phyloP scores from a whole-genome alignment of 1,140 invertebrate species.

The Pseudomyrmex gracilis region DNA sequence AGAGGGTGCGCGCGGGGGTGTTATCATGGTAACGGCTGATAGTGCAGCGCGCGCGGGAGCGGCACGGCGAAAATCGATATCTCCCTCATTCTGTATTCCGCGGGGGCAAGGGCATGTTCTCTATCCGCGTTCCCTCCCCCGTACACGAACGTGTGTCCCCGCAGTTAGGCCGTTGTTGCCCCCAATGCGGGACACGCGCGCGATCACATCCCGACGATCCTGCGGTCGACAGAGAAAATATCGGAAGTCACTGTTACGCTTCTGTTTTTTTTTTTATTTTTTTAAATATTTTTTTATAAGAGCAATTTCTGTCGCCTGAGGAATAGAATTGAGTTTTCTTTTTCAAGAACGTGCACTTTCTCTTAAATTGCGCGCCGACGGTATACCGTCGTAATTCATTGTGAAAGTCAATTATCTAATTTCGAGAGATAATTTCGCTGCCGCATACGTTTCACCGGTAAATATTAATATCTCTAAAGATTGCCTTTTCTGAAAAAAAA shows the following conservation, averaged over 20 bases:
- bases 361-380: conserved; percentile 59
- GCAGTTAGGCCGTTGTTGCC: background rate
- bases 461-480: background rate
- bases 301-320: conserved; percentile 5
- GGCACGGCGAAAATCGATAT: conserved; percentile 81
- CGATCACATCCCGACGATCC: background rate
- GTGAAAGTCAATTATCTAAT: conserved; percentile 74
- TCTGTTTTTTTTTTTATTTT: background rate
- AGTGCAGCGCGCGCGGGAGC: conserved; percentile 72
- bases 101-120: conserved; percentile 70
- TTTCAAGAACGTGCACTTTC: conserved; percentile 51
- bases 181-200: conserved; percentile 22
- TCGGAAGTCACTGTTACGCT: background rate
- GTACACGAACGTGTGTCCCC: conserved; percentile 33
- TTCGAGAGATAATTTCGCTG: conserved; percentile 41
- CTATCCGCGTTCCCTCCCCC: conserved; percentile 68
- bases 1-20: conserved; percentile 65
- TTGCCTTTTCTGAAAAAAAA: too few relatives aligned
- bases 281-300: background rate
- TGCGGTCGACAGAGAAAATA: background rate
- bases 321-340: background rate
- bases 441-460: conserved; percentile 12
- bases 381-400: conserved; percentile 58
- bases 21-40: conserved; percentile 85
- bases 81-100: conserved; percentile 80